phyloP scores from a whole-genome alignment of 1,140 invertebrate genomes.

The Aethina tumida region DNA sequence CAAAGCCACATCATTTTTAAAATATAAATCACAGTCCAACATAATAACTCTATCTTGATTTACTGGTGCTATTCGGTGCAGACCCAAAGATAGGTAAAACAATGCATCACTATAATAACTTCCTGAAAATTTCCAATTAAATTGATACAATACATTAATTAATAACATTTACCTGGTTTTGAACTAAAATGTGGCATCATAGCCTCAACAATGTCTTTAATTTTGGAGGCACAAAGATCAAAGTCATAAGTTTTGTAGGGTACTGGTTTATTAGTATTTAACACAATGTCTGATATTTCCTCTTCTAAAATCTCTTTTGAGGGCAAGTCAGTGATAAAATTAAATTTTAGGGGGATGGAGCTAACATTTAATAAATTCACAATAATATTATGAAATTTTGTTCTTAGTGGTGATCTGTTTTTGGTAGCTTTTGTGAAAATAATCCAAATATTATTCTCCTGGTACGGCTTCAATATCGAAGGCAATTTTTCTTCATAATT shows the following conservation, averaged over 20 bases:
- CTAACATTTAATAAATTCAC: slow-evolving; percentile 29
- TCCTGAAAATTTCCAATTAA: slow-evolving; percentile 36
- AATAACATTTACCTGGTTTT: slow-evolving; percentile 44
- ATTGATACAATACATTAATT: slow-evolving; percentile 3
- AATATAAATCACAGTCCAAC: slow-evolving; percentile 72
- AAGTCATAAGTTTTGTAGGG: slow-evolving; percentile 49
- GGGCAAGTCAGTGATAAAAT: slow-evolving; percentile 56
- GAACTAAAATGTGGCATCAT: slow-evolving; percentile 70
- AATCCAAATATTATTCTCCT: slow-evolving; percentile 32
- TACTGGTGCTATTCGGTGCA: slow-evolving; percentile 58
- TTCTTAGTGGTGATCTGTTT: slow-evolving; percentile 27
- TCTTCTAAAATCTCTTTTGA: slow-evolving; percentile 52
- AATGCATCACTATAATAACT: slow-evolving; percentile 75
- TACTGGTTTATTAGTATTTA: slow-evolving; percentile 39
- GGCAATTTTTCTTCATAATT: no score
- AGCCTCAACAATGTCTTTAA: slow-evolving; percentile 53
- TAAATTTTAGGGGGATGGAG: slow-evolving; percentile 46
- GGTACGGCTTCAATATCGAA: no score
- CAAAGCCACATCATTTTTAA: slow-evolving; percentile 56
- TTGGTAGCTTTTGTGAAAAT: slow-evolving; percentile 34
- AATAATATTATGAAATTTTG: slow-evolving; percentile 31
- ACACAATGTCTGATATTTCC: slow-evolving; percentile 38
- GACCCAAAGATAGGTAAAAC: slow-evolving; percentile 70
- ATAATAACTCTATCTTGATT: slow-evolving; percentile 55
- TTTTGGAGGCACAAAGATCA: slow-evolving; percentile 45